Conservation (phyloP, 2,888 invertebrate species). For the Cataglyphis cursor region DNA sequence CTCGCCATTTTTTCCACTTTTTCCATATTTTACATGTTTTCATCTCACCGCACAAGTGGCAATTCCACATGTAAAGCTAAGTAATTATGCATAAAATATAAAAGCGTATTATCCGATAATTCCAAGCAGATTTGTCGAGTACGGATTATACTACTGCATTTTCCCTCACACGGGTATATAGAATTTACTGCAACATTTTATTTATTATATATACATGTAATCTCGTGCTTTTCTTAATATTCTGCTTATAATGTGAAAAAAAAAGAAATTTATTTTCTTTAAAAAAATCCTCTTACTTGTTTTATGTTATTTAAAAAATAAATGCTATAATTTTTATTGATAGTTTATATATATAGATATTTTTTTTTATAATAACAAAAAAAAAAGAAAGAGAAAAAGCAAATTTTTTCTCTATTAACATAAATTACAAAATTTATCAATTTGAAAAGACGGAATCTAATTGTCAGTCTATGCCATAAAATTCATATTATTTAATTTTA, state of each 20-base stretch:
- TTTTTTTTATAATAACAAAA: constrained; percentile 13
- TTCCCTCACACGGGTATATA: neutral
- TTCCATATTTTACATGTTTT: constrained; percentile 12
- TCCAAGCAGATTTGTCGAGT: neutral
- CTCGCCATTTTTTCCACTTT: constrained; percentile 21
- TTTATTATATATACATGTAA: neutral
- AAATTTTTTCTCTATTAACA: neutral
- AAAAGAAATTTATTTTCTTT: neutral
- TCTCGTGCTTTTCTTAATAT: neutral
- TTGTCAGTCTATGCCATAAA: neutral
- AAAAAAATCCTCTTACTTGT: neutral
- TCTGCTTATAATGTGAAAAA: neutral
- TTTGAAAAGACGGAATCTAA: neutral
- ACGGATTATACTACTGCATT: neutral
- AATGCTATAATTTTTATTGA: constrained; percentile 4
- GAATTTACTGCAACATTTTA: neutral
- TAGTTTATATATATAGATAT: neutral
- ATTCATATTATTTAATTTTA: neutral
- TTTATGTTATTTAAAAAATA: neutral
- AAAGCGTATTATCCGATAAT: constrained; percentile 31
- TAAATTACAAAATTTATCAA: constrained; percentile 1
- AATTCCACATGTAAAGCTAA: neutral
- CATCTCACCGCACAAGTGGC: neutral
- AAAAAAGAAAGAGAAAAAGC: no score
- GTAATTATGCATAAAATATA: constrained; percentile 19